Conservation (phyloP, 1,140 invertebrate species). For the Drosophila kanapiae region DNA sequence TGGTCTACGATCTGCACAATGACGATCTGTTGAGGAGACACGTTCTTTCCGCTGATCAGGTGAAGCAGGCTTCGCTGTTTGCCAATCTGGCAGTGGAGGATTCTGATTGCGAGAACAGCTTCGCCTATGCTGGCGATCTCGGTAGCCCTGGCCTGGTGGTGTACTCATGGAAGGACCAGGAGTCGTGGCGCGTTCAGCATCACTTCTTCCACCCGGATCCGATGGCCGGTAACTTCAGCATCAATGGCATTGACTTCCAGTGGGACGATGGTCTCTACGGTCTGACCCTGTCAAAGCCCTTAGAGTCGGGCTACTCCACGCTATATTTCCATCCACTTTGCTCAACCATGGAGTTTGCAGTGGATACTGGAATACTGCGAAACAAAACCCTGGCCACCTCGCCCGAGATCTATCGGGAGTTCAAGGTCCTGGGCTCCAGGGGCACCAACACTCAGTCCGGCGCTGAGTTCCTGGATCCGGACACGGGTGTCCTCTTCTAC, state of each 20-base stretch:
- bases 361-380: conserved; percentile 89
- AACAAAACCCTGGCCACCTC: conserved; percentile 86
- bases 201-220: conserved; percentile 91
- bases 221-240: conserved; percentile 89
- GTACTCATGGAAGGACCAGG: conserved; percentile 89
- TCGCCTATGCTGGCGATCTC: conserved; percentile 89
- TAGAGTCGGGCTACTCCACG: conserved; percentile 89
- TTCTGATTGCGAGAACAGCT: conserved; percentile 88
- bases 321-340: conserved; percentile 92
- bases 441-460: conserved; percentile 91
- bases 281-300: conserved; percentile 88
- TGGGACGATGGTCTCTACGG: conserved; percentile 92
- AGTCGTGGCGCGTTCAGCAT: conserved; percentile 90
- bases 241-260: conserved; percentile 90
- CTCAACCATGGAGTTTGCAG: conserved; percentile 90
- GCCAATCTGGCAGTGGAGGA: conserved; percentile 92
- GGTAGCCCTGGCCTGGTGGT: conserved; percentile 89
- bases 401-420: conserved; percentile 88
- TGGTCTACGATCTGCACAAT: conserved; percentile 91
- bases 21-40: conserved; percentile 89
- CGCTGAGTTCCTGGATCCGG: conserved; percentile 90
- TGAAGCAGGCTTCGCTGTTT: conserved; percentile 90
- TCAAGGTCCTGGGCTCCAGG: conserved; percentile 89
- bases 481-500: conserved; percentile 91
- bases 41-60: conserved; percentile 87